phyloP scores from a whole-genome alignment of 2,797 vertebrate genomes.

The Dromococcyx pavoninus region DNA sequence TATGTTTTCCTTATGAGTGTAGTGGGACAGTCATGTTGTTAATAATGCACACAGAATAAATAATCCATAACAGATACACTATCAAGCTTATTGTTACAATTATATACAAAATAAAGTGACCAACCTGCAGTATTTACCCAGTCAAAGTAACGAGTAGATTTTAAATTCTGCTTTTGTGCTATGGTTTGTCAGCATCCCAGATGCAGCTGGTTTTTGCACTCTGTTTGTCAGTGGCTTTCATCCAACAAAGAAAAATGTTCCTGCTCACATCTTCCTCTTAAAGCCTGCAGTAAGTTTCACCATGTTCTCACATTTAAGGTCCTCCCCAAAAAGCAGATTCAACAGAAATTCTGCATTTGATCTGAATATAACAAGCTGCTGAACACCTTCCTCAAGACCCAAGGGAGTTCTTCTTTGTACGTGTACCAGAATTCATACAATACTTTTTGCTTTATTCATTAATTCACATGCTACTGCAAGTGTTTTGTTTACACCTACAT shows the following conservation, averaged over 20 bases:
- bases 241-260: background rate
- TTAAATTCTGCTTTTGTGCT: background rate
- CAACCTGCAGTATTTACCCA: background rate
- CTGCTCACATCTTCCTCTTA: background rate
- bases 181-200: background rate
- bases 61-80: background rate
- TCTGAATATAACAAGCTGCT: background rate
- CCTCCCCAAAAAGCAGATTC: background rate
- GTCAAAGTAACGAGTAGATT: background rate
- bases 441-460: background rate
- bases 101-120: background rate
- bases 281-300: background rate
- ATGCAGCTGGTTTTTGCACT: background rate
- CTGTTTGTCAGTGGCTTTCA: background rate
- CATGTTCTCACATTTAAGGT: background rate
- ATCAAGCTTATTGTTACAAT: background rate
- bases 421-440: background rate
- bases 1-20: background rate
- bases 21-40: background rate
- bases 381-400: background rate
- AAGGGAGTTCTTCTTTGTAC: background rate
- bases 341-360: background rate
- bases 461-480: background rate
- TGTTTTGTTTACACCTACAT: conserved; percentile 32
- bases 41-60: background rate